Conservation (phyloP, 2,113 vertebrate species). For the Seriola dumerili region DNA sequence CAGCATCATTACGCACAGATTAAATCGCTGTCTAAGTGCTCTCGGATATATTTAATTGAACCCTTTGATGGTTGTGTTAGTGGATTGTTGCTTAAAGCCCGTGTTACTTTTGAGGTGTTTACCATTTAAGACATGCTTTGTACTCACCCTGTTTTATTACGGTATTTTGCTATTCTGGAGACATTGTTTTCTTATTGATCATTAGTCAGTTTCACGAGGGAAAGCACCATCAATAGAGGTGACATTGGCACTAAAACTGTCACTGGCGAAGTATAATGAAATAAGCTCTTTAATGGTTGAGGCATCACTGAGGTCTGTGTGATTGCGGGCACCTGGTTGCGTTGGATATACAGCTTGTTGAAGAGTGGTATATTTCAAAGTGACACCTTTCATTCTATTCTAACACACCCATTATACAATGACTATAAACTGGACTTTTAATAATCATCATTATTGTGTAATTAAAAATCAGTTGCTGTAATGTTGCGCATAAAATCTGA, state of each 20-base stretch:
- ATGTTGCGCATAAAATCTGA: slow-evolving; percentile 44
- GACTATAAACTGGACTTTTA: slow-evolving; percentile 47
- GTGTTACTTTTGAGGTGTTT: slow-evolving; percentile 46
- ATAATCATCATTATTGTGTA: slow-evolving; percentile 48
- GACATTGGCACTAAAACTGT: slow-evolving; percentile 74
- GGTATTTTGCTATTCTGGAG: slow-evolving; percentile 49
- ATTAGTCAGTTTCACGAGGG: slow-evolving; percentile 63
- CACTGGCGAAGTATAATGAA: slow-evolving; percentile 63
- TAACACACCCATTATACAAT: slow-evolving; percentile 11
- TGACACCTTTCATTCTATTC: slow-evolving; percentile 51
- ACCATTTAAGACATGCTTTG: slow-evolving; percentile 46
- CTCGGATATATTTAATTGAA: slow-evolving; percentile 67
- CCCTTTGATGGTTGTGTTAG: slow-evolving; percentile 46
- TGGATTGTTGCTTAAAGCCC: slow-evolving; percentile 64
- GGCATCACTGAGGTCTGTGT: slow-evolving; percentile 37
- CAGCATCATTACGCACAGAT: slow-evolving; percentile 73
- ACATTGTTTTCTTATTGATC: slow-evolving; percentile 71
- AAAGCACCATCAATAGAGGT: slow-evolving; percentile 67
- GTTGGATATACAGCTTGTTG: slow-evolving; percentile 34
- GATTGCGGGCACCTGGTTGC: slow-evolving; percentile 10
- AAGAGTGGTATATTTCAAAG: slow-evolving; percentile 54
- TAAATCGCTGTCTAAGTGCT: slow-evolving; percentile 77
- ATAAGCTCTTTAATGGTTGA: slow-evolving; percentile 60
- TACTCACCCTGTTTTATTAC: slow-evolving; percentile 46
- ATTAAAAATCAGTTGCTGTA: slow-evolving; percentile 49